Conservation (phyloP, 2,113 vertebrate genomes). For the Sterrhoptilus dennistouni region DNA sequence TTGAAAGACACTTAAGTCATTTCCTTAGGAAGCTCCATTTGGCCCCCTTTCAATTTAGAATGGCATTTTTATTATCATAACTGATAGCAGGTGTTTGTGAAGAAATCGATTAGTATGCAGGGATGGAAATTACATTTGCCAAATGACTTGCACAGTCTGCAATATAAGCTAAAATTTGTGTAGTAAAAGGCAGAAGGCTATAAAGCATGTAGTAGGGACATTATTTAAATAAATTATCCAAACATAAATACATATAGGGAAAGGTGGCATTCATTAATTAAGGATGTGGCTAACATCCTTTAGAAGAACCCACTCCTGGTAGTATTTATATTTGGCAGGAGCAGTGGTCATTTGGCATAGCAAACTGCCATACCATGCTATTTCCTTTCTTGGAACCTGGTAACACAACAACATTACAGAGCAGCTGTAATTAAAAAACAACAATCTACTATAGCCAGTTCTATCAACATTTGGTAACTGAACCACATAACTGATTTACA, state of each 20-base stretch:
- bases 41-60: slow-evolving; percentile 82
- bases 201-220: slow-evolving; percentile 71
- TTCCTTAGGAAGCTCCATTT: slow-evolving; percentile 82
- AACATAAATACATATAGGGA: slow-evolving; percentile 66
- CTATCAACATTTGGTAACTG: slow-evolving; percentile 64
- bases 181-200: slow-evolving; percentile 73
- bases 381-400: slow-evolving; percentile 46
- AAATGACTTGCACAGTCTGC: slow-evolving; percentile 82
- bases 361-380: slow-evolving; percentile 2
- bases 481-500: slow-evolving; percentile 69
- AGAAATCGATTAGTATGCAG: slow-evolving; percentile 86
- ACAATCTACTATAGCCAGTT: slow-evolving; percentile 30
- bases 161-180: slow-evolving; percentile 77
- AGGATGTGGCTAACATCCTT: not conserved
- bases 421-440: slow-evolving; percentile 64
- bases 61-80: slow-evolving; percentile 86
- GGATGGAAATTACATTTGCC: slow-evolving; percentile 84
- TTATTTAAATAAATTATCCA: slow-evolving; percentile 77
- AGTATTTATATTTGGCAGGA: slow-evolving; percentile 30
- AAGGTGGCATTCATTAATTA: slow-evolving; percentile 54
- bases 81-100: slow-evolving; percentile 86
- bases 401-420: slow-evolving; percentile 45
- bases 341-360: slow-evolving; percentile 27
- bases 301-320: not conserved
- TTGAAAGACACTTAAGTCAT: slow-evolving; percentile 84